Conservation (phyloP, 2,888 invertebrate species). For the Hypomecis punctinalis region DNA sequence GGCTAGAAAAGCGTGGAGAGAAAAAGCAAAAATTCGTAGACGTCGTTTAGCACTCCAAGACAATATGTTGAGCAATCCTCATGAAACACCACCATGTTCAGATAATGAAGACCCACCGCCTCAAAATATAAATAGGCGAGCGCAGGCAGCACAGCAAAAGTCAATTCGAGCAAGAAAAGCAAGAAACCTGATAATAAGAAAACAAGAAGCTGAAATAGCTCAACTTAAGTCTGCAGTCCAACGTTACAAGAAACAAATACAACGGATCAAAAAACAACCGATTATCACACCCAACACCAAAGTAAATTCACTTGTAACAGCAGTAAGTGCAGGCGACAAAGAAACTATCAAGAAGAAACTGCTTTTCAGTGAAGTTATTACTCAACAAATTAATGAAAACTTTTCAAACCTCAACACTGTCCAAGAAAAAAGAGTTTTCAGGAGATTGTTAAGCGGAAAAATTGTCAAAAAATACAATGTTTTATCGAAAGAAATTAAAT, state of each 20-base stretch:
- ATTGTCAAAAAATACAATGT: slow-evolving; percentile 28
- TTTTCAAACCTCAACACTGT: slow-evolving; percentile 17
- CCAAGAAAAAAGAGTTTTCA: slow-evolving; percentile 1
- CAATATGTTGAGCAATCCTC: slow-evolving; percentile 4
- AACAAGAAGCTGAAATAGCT: slow-evolving; percentile 21
- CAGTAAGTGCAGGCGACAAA: slow-evolving; percentile 15
- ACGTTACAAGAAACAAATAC: slow-evolving; percentile 21
- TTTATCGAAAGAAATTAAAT: slow-evolving; percentile 26
- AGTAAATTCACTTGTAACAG: neutral
- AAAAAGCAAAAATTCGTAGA: slow-evolving; percentile 39
- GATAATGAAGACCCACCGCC: slow-evolving; percentile 4
- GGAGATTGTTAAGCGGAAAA: slow-evolving; percentile 6
- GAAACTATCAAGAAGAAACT: slow-evolving; percentile 29
- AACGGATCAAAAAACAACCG: slow-evolving; percentile 4
- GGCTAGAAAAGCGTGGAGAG: slow-evolving; percentile 37
- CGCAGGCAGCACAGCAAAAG: slow-evolving; percentile 27
- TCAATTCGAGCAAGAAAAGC: slow-evolving; percentile 21
- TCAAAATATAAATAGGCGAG: slow-evolving; percentile 3
- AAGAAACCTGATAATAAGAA: slow-evolving; percentile 27
- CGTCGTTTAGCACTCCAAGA: slow-evolving; percentile 24
- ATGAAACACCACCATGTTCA: slow-evolving; percentile 8
- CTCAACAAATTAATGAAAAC: slow-evolving; percentile 33
- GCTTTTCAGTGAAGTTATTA: slow-evolving; percentile 22
- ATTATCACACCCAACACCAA: slow-evolving; percentile 5
- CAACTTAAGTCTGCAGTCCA: slow-evolving; percentile 29